Evolutionary conservation across 2,113 vertebrate species (phyloP).

Genomic region (Cyprinodon brontotheroides): DNA sequence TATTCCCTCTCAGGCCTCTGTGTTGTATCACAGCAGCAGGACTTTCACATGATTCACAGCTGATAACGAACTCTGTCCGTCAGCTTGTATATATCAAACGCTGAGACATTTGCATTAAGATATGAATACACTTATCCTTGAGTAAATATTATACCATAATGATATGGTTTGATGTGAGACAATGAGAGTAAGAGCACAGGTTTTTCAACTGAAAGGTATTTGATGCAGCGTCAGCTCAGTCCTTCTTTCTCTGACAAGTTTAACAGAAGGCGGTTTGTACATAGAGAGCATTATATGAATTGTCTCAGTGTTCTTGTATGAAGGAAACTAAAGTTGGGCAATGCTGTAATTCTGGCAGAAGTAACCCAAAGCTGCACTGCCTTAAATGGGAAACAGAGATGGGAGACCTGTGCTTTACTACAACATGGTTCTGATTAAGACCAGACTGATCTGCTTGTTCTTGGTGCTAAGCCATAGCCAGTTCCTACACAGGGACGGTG

Average conservation of each 20-base stretch:
- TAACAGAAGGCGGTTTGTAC: slow-evolving; percentile 25
- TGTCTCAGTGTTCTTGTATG: slow-evolving; percentile 64
- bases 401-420: slow-evolving; percentile 71
- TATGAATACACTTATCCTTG: slow-evolving; percentile 52
- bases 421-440: slow-evolving; percentile 79
- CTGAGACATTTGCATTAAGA: slow-evolving; percentile 31
- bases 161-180: slow-evolving; percentile 23
- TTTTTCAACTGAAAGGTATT: neutral
- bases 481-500: slow-evolving; percentile 59
- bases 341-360: slow-evolving; percentile 69
- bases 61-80: slow-evolving; percentile 48
- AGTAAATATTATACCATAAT: slow-evolving; percentile 58
- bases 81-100: slow-evolving; percentile 49
- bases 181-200: neutral
- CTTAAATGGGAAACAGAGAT: slow-evolving; percentile 81
- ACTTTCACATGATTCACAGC: slow-evolving; percentile 56
- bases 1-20: slow-evolving; percentile 56
- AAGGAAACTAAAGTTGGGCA: slow-evolving; percentile 56
- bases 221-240: slow-evolving; percentile 4
- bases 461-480: slow-evolving; percentile 65
- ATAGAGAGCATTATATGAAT: slow-evolving; percentile 37
- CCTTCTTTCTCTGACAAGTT: slow-evolving; percentile 4
- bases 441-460: slow-evolving; percentile 71
- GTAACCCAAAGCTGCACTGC: slow-evolving; percentile 68
- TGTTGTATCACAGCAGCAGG: slow-evolving; percentile 47